These are phyloP conservation scores for Eupithecia abbreviata DNA, from an alignment of 2,888 invertebrate species.

Conservation along the genomic window DNA sequence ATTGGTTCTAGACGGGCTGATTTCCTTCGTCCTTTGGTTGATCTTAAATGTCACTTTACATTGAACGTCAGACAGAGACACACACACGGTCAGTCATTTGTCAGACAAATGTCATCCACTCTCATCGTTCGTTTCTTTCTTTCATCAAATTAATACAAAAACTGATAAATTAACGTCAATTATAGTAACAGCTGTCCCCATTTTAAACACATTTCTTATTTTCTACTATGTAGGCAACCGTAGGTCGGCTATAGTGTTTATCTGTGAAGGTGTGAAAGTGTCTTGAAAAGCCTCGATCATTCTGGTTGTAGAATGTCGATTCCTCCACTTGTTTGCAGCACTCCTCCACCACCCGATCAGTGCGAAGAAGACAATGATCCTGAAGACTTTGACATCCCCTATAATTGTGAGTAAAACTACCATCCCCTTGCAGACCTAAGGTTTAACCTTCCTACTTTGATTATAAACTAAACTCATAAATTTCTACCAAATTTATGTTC, in stretches of 20 bases:
- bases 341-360: constrained; percentile 86
- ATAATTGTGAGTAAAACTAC: constrained; percentile 65
- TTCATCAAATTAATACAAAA: constrained; percentile 54
- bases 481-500: background rate
- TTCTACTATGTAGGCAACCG: constrained; percentile 38
- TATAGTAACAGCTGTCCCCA: constrained; percentile 73
- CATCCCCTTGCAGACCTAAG: background rate
- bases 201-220: constrained; percentile 40
- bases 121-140: constrained; percentile 23
- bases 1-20: too few relatives aligned
- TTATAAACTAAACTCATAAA: background rate
- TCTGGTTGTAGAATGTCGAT: constrained; percentile 80
- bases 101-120: background rate
- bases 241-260: constrained; percentile 30
- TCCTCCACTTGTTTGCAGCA: constrained; percentile 86
- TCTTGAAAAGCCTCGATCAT: constrained; percentile 48
- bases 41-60: too few relatives aligned
- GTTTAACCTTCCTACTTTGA: background rate
- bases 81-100: too few relatives aligned
- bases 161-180: constrained; percentile 59
- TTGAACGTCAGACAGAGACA: too few relatives aligned
- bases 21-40: too few relatives aligned
- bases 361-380: constrained; percentile 86
- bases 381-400: constrained; percentile 76
- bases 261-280: constrained; percentile 44